phyloP scores from a whole-genome alignment of 2,113 vertebrate genomes.

The Pseudorectes ferrugineus region DNA sequence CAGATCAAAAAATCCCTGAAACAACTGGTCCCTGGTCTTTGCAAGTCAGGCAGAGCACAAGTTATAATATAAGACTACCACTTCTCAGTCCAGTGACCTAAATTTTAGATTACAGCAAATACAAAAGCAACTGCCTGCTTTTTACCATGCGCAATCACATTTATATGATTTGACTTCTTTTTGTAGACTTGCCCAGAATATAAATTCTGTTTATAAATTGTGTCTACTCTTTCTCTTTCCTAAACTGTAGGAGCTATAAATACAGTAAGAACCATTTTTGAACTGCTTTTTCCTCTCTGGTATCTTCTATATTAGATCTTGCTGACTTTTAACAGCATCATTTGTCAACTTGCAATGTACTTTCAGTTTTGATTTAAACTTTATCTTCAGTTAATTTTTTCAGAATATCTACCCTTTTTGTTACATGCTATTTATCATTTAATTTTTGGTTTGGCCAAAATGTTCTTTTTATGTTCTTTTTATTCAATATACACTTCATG shows the following conservation, averaged over 20 bases:
- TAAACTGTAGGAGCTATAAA: not conserved
- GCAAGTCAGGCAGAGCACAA: not conserved
- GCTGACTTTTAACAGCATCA: not conserved
- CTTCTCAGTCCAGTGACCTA: constrained; percentile 9
- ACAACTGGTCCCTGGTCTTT: not conserved
- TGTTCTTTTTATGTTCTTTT: not conserved
- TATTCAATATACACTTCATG: not conserved
- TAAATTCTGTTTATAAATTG: constrained; percentile 22
- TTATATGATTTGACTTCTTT: constrained; percentile 36
- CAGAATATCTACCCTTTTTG: not conserved
- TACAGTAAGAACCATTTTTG: not conserved
- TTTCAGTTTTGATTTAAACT: constrained; percentile 6
- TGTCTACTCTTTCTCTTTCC: not conserved
- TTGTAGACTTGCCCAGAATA: constrained; percentile 40
- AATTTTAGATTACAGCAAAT: constrained; percentile 19
- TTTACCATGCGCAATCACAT: not conserved
- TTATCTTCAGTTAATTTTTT: constrained; percentile 1
- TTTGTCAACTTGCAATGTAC: not conserved
- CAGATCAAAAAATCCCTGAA: not conserved
- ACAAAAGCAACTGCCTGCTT: not conserved
- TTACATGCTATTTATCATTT: not conserved
- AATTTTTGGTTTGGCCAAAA: not conserved
- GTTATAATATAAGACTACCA: not conserved
- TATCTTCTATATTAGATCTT: not conserved
- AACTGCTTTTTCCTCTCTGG: not conserved